Percentiles rank a stretch among this genome's conserved stretches.
Evolutionary conservation across 1,140 invertebrate genomes (phyloP).

Genomic region (Matsumurasca onukii): DNA sequence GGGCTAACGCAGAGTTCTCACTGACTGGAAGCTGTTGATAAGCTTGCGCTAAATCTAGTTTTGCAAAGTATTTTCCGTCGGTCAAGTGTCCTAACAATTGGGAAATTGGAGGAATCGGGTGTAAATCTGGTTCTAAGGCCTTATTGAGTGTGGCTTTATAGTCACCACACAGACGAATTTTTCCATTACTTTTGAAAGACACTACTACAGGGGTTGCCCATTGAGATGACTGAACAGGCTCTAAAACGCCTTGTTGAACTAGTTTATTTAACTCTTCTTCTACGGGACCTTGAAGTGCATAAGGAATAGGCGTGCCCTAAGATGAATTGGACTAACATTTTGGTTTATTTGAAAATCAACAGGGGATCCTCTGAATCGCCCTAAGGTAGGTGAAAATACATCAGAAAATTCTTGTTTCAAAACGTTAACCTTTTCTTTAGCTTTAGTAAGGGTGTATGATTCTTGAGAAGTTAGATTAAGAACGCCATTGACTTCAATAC

Average conservation of each 20-base stretch:
- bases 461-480: not conserved
- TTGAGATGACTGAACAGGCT: not conserved
- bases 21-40: not conserved
- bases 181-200: slow-evolving; percentile 5
- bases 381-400: not conserved
- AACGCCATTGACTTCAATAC: not conserved
- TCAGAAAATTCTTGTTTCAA: not conserved
- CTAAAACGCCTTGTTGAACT: not conserved
- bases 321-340: slow-evolving; percentile 2
- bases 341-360: not conserved
- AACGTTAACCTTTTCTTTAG: not conserved
- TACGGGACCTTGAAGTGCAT: not conserved
- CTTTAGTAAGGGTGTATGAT: not conserved
- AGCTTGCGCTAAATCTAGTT: slow-evolving; percentile 5
- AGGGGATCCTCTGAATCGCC: not conserved
- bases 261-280: slow-evolving; percentile 6
- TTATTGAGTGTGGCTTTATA: slow-evolving; percentile 1
- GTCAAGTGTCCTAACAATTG: not conserved
- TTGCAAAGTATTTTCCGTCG: not conserved
- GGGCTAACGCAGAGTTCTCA: not conserved
- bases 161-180: slow-evolving; percentile 1
- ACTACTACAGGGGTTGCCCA: slow-evolving; percentile 4
- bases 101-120: slow-evolving; percentile 1
- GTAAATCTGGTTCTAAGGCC: not conserved
- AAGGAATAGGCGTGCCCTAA: not conserved